Conservation (phyloP, 1,140 invertebrate species). For the Pachyrhynchus sulphureomaculatus region DNA sequence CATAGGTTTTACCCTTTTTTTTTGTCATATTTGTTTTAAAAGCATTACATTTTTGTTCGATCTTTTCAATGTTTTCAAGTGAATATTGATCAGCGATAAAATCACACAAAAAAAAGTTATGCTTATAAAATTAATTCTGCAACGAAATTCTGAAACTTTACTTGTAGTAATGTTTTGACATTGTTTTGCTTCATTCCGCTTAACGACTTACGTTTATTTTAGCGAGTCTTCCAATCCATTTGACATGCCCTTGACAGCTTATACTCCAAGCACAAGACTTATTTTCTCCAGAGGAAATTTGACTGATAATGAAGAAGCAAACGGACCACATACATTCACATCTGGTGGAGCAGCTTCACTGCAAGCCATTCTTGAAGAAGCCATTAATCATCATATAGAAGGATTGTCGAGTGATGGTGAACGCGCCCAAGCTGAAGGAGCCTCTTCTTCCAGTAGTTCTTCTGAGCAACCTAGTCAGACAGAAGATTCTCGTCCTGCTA, state of each 20-base stretch:
- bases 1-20: not conserved
- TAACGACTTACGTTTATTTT: not conserved
- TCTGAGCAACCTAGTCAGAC: constrained; percentile 14
- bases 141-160: no score
- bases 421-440: not conserved
- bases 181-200: no score
- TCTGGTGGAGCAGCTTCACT: constrained; percentile 8
- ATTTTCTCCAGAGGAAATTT: not conserved
- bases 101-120: no score
- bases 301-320: constrained; percentile 1
- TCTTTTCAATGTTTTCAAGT: no score
- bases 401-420: not conserved
- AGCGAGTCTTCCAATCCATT: constrained; percentile 27
- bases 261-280: not conserved
- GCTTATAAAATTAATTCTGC: no score
- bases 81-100: no score
- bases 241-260: constrained; percentile 6
- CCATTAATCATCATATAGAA: constrained; percentile 31
- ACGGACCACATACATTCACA: not conserved
- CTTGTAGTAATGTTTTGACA: no score
- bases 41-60: no score
- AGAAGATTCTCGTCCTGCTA: not conserved
- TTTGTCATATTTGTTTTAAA: no score
- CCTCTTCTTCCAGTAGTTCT: constrained; percentile 18
- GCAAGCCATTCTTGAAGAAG: constrained; percentile 33